Evolutionary conservation across 2,113 vertebrate genomes (phyloP).

Genomic region (Myodes glareolus): DNA sequence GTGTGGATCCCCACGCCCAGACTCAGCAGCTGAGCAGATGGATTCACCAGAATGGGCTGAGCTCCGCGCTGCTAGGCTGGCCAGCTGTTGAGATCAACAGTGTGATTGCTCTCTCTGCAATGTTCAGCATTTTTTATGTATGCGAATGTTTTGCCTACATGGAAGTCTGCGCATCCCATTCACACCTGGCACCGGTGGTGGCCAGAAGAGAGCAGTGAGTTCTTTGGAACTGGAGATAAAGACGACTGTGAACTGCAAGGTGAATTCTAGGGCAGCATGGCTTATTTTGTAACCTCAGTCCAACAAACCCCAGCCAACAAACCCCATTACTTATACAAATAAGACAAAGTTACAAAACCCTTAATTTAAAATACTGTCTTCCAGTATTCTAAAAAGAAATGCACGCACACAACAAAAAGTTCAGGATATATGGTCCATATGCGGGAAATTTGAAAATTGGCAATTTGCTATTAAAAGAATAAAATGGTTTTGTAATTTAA

Average conservation of each 20-base stretch:
- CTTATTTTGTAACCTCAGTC: background rate
- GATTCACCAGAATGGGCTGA: background rate
- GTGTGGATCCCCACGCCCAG: background rate
- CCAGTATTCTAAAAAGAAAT: background rate
- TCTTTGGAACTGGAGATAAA: background rate
- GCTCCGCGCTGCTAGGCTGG: background rate
- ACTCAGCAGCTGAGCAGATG: background rate
- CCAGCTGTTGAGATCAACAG: background rate
- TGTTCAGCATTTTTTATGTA: too few relatives aligned
- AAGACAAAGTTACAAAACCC: conserved; percentile 5
- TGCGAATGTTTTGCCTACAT: background rate
- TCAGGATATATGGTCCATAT: background rate
- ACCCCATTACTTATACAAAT: background rate
- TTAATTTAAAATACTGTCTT: conserved; percentile 31
- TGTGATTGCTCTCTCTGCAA: background rate
- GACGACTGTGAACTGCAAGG: background rate
- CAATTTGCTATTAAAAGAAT: background rate
- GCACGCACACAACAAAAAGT: background rate
- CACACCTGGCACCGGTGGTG: background rate
- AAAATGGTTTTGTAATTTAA: conserved; percentile 3
- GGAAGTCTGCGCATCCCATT: background rate
- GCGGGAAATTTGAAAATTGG: background rate
- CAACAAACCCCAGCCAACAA: background rate
- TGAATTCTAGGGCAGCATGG: background rate
- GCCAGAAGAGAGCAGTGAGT: background rate